Base-by-base conservation (phyloP, 2,797 vertebrate genomes). In the Macroramphosus scolopax region DNA sequence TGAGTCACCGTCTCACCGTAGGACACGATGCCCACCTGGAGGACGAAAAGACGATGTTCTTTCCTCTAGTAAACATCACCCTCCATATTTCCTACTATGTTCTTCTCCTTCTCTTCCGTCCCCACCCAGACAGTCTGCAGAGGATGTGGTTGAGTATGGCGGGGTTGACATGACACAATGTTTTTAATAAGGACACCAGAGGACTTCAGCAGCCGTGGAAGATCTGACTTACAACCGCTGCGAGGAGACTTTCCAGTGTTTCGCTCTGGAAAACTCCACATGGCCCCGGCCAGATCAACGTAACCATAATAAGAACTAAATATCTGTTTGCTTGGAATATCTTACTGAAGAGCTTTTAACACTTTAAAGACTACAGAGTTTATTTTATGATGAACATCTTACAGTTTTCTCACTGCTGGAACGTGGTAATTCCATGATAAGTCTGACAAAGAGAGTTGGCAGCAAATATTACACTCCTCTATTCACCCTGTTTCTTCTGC, bases 11-110 rank as follows among this genome's bases (percentile, higher is more conserved):
- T 87, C 76, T 91, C 81, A n/a, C 95, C 95, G 1, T 98, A 98
- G 1, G 97, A 96, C 73, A 98, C 94, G 25, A 98, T 92, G 51
- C 94, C 95, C 77, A 98, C 95, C 96, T 98, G 78, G 56, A 90
- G 73, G 56, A 72, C 32, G 70, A n/a, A 59, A 36, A 64, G 9
- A 35, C 13, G 39, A n/a, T n/a, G n/a, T n/a, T n/a, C 18, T 43
- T 24, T 40, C 59, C 9, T 49, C 28, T 40, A 22, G 7, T 58
- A 54, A 56, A 71, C 11, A 5, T 51, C 13, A 40, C 38, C 11
- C 53, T 8, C 32, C 38, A 32, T 75, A 40, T 2, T 24, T 17
- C 26, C 8, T 35, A 20, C 42, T n/a, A n/a, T 68, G 69, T 64
- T 46, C 37, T 20, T 26, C 32, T 44, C 44, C 33, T 29, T 51